Evolutionary conservation across 2,113 vertebrate species (phyloP), one percentile per base, ranked within the genome.

Genomic region (Isichthys henryi): DNA sequence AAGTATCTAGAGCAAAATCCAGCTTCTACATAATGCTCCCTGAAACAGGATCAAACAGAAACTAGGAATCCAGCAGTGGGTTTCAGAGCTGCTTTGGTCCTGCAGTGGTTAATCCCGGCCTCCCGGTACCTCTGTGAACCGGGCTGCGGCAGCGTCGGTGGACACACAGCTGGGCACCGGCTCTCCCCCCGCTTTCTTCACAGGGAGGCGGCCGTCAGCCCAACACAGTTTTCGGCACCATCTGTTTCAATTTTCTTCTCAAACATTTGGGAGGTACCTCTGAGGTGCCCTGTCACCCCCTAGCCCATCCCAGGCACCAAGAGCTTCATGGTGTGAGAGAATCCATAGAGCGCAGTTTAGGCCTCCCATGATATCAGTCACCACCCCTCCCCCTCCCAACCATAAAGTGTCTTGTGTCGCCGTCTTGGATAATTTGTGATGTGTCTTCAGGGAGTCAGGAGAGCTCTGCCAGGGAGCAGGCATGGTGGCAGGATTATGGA

Each of bases 41-140:
- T 70, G 21, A 43, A 74, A 70, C n/a, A n/a, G 39, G 43, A 70
- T 88, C 39, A 88, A 70, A 48, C n/a, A 49, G 19, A 58, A 13
- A 45, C 13, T 9, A 17, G 11, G 3, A 62, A 15, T 70, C 82
- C 45, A 77, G 58, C 80, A 89, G 89, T n/a, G 53, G 74, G 35
- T 45, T 53, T 17, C 27, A 62, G 70, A 17, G 27, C 48, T 3
- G 3, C 13, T 39, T 77, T 89, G 86, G 89, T 74, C 74, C 45
- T 49, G 39, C 39, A 19, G 87, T 58, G 17, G 80, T 88, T 91
- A 90, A 91, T 90, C 90, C 86, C 19, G 31, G 52, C 49, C 49
- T 85, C 49, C 66, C 88, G 15, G 31, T 43, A 0, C 74, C 35
- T 17, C 74, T 17, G 35, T 80, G 74, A 80, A 1, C 74, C 5